A percentile compares a stretch with the other conserved stretches of the same genome.
Conservation (phyloP, 2,888 invertebrate species). For the Lasiommata megera region DNA sequence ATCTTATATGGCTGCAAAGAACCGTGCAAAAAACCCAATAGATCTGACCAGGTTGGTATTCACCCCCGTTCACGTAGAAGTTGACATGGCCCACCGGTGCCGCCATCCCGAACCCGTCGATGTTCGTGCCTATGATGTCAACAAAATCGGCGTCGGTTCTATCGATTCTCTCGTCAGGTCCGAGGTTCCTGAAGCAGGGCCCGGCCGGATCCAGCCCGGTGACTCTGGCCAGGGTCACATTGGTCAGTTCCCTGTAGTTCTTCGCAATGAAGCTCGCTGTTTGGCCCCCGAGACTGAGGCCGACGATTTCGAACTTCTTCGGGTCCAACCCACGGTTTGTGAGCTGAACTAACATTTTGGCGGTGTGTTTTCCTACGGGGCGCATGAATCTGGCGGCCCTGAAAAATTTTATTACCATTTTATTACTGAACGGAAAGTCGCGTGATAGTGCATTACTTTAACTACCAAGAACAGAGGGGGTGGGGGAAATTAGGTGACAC, state of each 20-base stretch:
- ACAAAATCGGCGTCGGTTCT: constrained; percentile 61
- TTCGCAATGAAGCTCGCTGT: constrained; percentile 62
- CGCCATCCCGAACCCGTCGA: constrained; percentile 61
- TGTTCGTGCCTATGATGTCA: constrained; percentile 54
- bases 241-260: constrained; percentile 48
- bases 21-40: constrained; percentile 37
- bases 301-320: constrained; percentile 52
- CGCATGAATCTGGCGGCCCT: constrained; percentile 53
- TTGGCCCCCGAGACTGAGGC: constrained; percentile 60
- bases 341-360: constrained; percentile 55
- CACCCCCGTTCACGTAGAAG: constrained; percentile 66
- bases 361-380: constrained; percentile 50
- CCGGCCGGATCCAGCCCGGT: constrained; percentile 61
- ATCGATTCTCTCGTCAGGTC: constrained; percentile 55
- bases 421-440: no score
- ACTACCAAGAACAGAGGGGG: no score
- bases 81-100: constrained; percentile 61
- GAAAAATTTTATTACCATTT: no score
- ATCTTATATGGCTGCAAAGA: constrained; percentile 41
- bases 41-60: constrained; percentile 45
- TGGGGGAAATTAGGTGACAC: no score
- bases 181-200: constrained; percentile 59
- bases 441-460: no score
- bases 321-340: constrained; percentile 52
- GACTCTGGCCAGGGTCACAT: constrained; percentile 48